phyloP scores from a whole-genome alignment of 2,113 vertebrate genomes.

The Enhydra lutris region DNA sequence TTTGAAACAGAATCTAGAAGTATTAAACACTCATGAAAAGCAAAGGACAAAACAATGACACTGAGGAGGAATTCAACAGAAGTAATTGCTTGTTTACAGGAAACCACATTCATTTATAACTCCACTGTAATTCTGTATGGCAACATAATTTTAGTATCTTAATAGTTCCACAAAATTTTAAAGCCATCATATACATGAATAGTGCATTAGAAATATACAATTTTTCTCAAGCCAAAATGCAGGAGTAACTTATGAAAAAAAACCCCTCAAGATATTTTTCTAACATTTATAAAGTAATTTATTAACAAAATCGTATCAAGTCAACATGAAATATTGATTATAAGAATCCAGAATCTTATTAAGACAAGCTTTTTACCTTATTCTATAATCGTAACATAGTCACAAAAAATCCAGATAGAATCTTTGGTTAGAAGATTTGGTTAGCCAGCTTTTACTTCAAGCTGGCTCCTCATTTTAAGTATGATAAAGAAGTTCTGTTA shows the following conservation, averaged over 20 bases:
- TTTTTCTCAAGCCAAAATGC: conserved; percentile 29
- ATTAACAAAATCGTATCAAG: conserved; percentile 42
- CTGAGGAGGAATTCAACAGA: background rate
- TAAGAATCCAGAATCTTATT: conserved; percentile 22
- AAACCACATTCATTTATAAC: background rate
- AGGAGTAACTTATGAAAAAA: background rate
- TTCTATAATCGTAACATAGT: conserved; percentile 37
- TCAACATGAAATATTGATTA: conserved; percentile 22
- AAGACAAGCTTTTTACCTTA: conserved; percentile 46
- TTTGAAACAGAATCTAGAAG: conserved; percentile 37
- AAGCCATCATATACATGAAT: background rate
- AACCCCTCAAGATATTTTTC: background rate
- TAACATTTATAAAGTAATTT: conserved; percentile 43
- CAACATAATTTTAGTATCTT: conserved; percentile 33
- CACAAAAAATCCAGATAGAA: conserved; percentile 40
- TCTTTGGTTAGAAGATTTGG: background rate
- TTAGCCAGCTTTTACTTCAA: conserved; percentile 26
- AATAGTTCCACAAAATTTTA: conserved; percentile 8
- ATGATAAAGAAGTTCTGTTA: conserved; percentile 13
- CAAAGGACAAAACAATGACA: conserved; percentile 45
- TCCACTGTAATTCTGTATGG: background rate
- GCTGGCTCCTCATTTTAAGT: conserved; percentile 37
- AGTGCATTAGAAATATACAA: background rate
- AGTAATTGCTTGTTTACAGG: background rate
- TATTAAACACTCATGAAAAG: conserved; percentile 42